Base-by-base conservation (phyloP, 2,797 vertebrate species). In the Sebastes iracundus region DNA sequence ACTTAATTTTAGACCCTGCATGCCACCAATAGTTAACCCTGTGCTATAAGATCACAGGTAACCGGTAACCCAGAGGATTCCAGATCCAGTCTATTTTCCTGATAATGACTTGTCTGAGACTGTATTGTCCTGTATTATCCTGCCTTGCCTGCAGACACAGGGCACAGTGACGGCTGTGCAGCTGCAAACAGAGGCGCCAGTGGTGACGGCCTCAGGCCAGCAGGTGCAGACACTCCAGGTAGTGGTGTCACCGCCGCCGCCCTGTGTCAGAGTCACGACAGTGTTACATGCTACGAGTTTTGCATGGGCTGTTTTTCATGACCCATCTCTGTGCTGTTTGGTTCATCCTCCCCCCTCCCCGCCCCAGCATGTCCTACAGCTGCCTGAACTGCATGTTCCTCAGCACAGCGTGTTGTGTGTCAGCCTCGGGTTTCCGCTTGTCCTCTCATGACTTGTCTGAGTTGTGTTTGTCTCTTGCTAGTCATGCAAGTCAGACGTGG, bases 201-300 rank as follows among this genome's bases (percentile, higher is more conserved):
- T 98, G 95, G 97, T 97, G 96, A 97, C 97, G 75, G 97, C 98
- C 96, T 97, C 97, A 92, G 97, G 97, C 96, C 98, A 99, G 97
- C 98, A 99, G 96, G 97, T 99, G 95, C 98, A 99, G 96, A 98
- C 98, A 94, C 98, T 99, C 96, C 98, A 99, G 98, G 98, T 98
- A 99, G 98, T 98, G 97, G 98, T 99, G 97, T 94, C 92, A 95
- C 59, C 87, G 92, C 95, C 87, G 91, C 90, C 87, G 90, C 91
- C 92, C 93, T 93, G 90, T 92, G 90, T 93, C 92, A 81, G 86
- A 82, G 88, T 90, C 86, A 77, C 70, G 42, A 85, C 76, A 53
- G 77, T 82, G 69, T 81, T 63, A 59, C 83, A 82, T 83, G 73
- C 80, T 52, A 27, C 73, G 22, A 77, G 74, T 89, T 77, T 94